Conservation (phyloP, 1,140 invertebrate genomes). For the Meteorus sp. region DNA sequence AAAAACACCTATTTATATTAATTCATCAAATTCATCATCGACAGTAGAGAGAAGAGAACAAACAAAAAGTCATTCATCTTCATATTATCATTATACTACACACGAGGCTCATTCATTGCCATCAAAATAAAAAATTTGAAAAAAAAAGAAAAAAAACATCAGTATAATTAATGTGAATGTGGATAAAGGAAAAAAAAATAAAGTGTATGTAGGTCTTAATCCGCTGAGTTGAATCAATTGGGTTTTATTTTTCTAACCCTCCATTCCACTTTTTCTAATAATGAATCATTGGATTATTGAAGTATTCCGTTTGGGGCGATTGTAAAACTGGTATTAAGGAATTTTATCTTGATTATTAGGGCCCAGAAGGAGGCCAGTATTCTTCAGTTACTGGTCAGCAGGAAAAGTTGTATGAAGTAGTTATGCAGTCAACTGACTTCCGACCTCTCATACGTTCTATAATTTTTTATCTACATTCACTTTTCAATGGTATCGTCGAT, state of each 20-base stretch:
- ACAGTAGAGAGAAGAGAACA: constrained; percentile 1
- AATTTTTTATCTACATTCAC: background rate
- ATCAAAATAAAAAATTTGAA: too few species aligned
- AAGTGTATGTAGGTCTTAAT: constrained; percentile 42
- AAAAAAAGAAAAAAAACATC: too few species aligned
- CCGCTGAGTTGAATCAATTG: too few species aligned
- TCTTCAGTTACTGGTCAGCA: too few species aligned
- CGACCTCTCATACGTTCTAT: background rate
- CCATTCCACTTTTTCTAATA: background rate
- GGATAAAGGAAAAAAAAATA: constrained; percentile 36
- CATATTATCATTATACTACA: constrained; percentile 13
- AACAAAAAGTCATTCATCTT: constrained; percentile 10
- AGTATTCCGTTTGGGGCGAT: too few species aligned
- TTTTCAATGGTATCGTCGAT: background rate
- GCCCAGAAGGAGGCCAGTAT: too few species aligned
- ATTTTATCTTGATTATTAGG: too few species aligned
- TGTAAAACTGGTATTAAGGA: too few species aligned
- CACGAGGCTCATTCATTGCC: constrained; percentile 24
- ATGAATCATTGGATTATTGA: too few species aligned
- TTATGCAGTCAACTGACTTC: too few species aligned
- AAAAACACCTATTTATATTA: too few species aligned
- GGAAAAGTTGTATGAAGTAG: too few species aligned
- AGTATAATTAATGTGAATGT: constrained; percentile 47
- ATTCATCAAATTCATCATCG: background rate
- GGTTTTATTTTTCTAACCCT: background rate